Percentiles rank a stretch among this genome's conserved stretches.
Conservation (phyloP, 2,888 invertebrate species). For the Sturmia bella region DNA sequence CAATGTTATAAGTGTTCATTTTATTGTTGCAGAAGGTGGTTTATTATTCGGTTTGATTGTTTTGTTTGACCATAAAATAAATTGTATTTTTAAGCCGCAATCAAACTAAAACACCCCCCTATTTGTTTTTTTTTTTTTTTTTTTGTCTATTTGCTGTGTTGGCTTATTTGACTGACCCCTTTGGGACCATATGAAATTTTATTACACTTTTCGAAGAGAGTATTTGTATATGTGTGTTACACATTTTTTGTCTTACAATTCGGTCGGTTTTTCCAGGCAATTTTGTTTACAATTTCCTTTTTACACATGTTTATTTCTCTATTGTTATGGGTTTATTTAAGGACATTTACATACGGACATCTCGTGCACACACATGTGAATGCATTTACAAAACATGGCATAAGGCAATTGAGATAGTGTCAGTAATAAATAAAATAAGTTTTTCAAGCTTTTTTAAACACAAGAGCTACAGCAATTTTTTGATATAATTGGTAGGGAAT, state of each 20-base stretch:
- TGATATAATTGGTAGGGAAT: too few species aligned
- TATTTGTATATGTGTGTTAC: neutral
- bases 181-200: constrained; percentile 36
- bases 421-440: constrained; percentile 69
- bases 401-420: constrained; percentile 69
- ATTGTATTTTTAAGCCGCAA: constrained; percentile 67
- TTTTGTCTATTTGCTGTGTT: neutral
- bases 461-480: too few species aligned
- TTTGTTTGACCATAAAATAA: constrained; percentile 68
- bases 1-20: neutral
- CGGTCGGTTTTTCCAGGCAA: constrained; percentile 58
- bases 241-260: constrained; percentile 14
- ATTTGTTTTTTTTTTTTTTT: neutral
- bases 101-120: constrained; percentile 32
- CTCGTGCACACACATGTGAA: constrained; percentile 2
- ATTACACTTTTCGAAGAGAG: constrained; percentile 13
- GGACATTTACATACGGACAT: constrained; percentile 57
- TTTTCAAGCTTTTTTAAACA: constrained; percentile 15
- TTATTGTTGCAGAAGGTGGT: neutral
- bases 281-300: constrained; percentile 69
- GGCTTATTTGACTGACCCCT: constrained; percentile 15
- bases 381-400: constrained; percentile 47
- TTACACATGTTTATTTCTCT: constrained; percentile 65
- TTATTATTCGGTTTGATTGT: constrained; percentile 53
- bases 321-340: constrained; percentile 46